phyloP scores from a whole-genome alignment of 1,140 invertebrate genomes.

The Eufriesea mexicana region DNA sequence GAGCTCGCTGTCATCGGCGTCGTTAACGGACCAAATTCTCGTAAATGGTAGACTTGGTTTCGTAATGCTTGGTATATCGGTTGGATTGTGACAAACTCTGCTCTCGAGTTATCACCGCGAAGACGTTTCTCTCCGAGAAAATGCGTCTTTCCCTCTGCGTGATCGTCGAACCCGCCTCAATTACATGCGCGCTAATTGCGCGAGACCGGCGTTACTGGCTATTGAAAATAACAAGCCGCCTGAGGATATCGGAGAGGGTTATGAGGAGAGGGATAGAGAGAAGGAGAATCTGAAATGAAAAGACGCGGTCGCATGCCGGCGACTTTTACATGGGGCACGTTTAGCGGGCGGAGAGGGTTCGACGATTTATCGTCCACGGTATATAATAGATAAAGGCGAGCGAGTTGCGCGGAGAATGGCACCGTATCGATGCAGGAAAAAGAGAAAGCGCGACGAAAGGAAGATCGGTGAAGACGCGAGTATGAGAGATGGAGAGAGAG shows the following conservation, averaged over 20 bases:
- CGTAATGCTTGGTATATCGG: neutral
- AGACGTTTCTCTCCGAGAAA: conserved; percentile 9
- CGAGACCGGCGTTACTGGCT: conserved; percentile 13
- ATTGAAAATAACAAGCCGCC: conserved; percentile 36
- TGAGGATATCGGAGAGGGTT: neutral
- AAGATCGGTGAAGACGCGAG: no score
- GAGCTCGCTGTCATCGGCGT: no score
- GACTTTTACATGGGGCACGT: conserved; percentile 46
- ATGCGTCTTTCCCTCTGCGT: conserved; percentile 13
- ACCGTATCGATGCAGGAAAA: neutral
- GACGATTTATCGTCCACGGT: conserved; percentile 60
- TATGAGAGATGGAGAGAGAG: no score
- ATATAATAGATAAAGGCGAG: conserved; percentile 37
- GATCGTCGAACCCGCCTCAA: conserved; percentile 41
- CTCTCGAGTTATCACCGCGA: conserved; percentile 6
- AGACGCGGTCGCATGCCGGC: conserved; percentile 41
- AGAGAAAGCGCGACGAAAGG: neutral
- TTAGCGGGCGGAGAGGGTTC: conserved; percentile 46
- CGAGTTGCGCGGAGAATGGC: conserved; percentile 25
- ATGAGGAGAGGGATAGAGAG: neutral
- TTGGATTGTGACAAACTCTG: neutral
- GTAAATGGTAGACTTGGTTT: neutral
- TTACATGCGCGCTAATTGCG: conserved; percentile 40
- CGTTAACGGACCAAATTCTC: no score
- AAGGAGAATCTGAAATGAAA: neutral